Evolutionary conservation across 2,888 invertebrate genomes (phyloP).

Genomic region (Apoda limacodes): DNA sequence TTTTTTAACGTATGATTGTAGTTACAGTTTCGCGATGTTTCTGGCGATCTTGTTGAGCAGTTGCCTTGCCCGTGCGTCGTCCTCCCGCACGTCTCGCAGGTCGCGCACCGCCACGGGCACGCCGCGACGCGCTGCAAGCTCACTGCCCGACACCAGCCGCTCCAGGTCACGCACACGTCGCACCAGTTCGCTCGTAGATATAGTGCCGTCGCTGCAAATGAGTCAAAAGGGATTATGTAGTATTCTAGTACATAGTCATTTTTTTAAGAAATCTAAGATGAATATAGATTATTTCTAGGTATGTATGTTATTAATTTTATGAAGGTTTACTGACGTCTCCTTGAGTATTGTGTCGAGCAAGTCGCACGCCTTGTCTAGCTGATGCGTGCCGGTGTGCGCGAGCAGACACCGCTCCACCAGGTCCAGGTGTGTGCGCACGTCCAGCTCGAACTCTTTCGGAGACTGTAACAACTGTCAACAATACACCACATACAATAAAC

Average conservation of each 20-base stretch:
- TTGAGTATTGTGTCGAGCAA: constrained; percentile 65
- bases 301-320: no score
- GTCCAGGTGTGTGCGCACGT: constrained; percentile 67
- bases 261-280: no score
- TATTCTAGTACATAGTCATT: no score
- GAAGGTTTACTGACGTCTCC: constrained; percentile 34
- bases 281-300: no score
- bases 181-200: constrained; percentile 43
- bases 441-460: constrained; percentile 56
- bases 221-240: no score
- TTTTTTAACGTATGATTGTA: no score
- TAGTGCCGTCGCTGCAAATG: constrained; percentile 48
- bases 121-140: constrained; percentile 55
- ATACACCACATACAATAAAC: no score
- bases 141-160: constrained; percentile 61
- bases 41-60: constrained; percentile 24
- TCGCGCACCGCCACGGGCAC: constrained; percentile 49
- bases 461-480: constrained; percentile 53
- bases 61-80: constrained; percentile 26
- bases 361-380: constrained; percentile 71
- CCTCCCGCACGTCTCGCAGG: constrained; percentile 28
- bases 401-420: constrained; percentile 76
- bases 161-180: constrained; percentile 59
- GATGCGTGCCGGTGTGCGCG: constrained; percentile 71
- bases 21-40: constrained; percentile 3